These are phyloP conservation scores for Herminia tarsipennalis DNA, from an alignment of 2,888 invertebrate genomes.

Conservation along the genomic window DNA sequence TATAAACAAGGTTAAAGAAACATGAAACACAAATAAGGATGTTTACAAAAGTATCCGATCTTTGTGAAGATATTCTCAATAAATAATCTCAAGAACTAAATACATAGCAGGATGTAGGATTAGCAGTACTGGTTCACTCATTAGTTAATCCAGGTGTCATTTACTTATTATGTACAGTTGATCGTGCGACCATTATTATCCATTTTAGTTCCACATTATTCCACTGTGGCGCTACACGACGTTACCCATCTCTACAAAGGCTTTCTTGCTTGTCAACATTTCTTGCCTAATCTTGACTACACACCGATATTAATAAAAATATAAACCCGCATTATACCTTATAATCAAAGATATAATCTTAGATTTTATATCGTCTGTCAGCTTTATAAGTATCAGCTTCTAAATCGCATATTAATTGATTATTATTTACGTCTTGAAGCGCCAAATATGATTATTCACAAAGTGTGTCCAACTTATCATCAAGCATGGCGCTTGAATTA, in stretches of 20 bases:
- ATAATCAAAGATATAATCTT: neutral
- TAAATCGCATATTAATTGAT: constrained; percentile 8
- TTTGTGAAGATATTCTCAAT: no score
- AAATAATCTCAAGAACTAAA: no score
- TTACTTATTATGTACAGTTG: constrained; percentile 16
- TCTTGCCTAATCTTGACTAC: no score
- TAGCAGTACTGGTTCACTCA: constrained; percentile 10
- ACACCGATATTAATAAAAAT: no score
- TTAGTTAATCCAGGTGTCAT: constrained; percentile 27
- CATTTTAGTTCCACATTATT: constrained; percentile 23
- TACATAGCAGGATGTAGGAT: neutral
- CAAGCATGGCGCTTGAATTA: constrained; percentile 9
- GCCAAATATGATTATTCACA: neutral
- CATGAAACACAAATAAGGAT: no score
- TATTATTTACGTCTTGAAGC: constrained; percentile 5
- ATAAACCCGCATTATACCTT: no score
- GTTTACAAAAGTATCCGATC: no score
- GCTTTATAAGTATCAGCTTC: constrained; percentile 2
- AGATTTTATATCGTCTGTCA: neutral
- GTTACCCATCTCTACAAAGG: constrained; percentile 21
- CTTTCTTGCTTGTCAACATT: constrained; percentile 1
- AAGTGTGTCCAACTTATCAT: constrained; percentile 2
- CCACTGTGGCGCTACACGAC: constrained; percentile 18
- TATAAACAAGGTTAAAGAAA: no score
- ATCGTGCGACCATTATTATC: constrained; percentile 17